Conservation (phyloP, 2,888 invertebrate species). For the Tuta absoluta region DNA sequence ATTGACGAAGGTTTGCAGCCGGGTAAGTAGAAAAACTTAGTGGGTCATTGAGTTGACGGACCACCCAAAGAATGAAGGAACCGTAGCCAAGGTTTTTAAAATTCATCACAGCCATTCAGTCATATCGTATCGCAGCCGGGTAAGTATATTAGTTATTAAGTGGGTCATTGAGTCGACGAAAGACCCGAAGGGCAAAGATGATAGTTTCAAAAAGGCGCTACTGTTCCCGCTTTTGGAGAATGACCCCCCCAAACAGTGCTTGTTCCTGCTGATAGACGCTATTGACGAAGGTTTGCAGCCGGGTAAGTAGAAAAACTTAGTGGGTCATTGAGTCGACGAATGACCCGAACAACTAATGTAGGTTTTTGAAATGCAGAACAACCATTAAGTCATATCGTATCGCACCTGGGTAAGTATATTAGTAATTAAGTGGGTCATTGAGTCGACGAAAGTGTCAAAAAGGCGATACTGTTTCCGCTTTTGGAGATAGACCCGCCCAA, state of each 20-base stretch:
- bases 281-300: constrained; percentile 86
- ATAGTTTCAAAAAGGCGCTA: constrained; percentile 93
- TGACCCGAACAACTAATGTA: too few species aligned
- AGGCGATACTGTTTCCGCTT: constrained; percentile 92
- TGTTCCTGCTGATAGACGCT: constrained; percentile 94
- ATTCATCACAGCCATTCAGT: too few species aligned
- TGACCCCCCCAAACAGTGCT: constrained; percentile 91
- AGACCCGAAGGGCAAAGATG: too few species aligned
- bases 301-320: too few species aligned
- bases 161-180: too few species aligned
- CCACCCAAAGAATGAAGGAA: too few species aligned
- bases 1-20: constrained; percentile 86
- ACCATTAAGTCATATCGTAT: too few species aligned
- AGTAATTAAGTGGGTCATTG: too few species aligned
- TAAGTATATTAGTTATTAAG: neutral
- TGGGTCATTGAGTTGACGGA: constrained; percentile 38
- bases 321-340: constrained; percentile 38
- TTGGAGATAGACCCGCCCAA: constrained; percentile 93
- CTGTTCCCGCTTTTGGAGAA: constrained; percentile 93
- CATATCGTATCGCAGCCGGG: constrained; percentile 40
- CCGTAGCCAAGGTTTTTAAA: too few species aligned
- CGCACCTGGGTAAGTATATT: neutral
- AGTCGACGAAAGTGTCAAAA: constrained; percentile 83
- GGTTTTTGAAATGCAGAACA: too few species aligned
- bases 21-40: constrained; percentile 36